Percentiles rank a stretch among this genome's conserved stretches.
Evolutionary conservation across 2,797 vertebrate species (phyloP).

Genomic region (Antennarius maculatus): DNA sequence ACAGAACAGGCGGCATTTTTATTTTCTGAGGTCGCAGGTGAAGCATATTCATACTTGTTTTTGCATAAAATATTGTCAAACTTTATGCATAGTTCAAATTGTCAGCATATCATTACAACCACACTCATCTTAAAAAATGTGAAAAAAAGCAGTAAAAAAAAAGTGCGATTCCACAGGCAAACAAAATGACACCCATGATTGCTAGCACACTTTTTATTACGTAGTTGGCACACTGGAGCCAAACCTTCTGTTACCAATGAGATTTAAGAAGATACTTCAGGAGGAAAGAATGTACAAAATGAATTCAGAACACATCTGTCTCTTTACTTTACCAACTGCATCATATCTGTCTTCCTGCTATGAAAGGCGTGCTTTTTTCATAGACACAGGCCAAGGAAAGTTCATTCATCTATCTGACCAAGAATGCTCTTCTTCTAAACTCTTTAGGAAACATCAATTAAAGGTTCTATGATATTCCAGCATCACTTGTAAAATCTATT

Average conservation of each 20-base stretch:
- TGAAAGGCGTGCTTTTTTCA: conserved; percentile 39
- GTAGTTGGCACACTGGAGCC: not conserved
- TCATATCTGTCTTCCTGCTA: conserved; percentile 35
- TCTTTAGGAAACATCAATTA: not conserved
- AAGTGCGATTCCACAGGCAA: not conserved
- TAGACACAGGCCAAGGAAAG: conserved; percentile 6
- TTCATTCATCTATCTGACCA: not conserved
- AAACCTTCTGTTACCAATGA: conserved; percentile 14
- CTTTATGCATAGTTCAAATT: too few species aligned
- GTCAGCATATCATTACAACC: not conserved
- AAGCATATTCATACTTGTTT: not conserved
- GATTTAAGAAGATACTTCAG: conserved; percentile 41
- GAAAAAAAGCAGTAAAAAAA: not conserved
- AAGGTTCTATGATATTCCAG: not conserved
- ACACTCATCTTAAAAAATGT: not conserved
- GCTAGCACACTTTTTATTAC: not conserved
- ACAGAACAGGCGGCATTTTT: not conserved
- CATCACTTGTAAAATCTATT: not conserved
- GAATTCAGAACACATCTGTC: conserved; percentile 31
- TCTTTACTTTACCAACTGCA: conserved; percentile 29
- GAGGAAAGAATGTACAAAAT: conserved; percentile 52
- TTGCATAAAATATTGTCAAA: not conserved
- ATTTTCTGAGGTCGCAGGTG: not conserved
- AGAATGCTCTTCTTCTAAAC: not conserved
- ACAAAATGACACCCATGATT: conserved; percentile 6